phyloP scores from a whole-genome alignment of 2,888 invertebrate genomes.

The Zele albiditarsus region DNA sequence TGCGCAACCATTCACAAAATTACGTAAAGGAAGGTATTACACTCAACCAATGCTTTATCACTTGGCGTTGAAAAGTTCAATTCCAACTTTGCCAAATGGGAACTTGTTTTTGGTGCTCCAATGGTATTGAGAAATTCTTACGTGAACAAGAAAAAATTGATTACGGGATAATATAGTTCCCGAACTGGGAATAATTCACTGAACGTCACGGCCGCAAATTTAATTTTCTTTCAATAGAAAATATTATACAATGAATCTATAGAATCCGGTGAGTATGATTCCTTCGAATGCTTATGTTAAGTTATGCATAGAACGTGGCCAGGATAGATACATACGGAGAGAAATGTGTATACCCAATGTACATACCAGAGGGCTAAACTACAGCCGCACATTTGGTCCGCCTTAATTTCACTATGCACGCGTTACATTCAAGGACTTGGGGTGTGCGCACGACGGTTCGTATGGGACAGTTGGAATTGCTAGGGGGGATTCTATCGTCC shows the following conservation, averaged over 20 bases:
- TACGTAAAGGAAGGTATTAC: no score
- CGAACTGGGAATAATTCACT: constrained; percentile 20
- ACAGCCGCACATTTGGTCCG: constrained; percentile 44
- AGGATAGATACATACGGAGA: constrained; percentile 19
- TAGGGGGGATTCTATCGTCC: constrained; percentile 65
- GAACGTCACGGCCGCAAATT: background rate
- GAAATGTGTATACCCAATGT: background rate
- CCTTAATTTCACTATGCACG: constrained; percentile 60
- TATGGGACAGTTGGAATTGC: constrained; percentile 64
- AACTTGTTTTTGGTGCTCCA: no score
- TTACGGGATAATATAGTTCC: no score
- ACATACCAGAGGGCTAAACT: constrained; percentile 27
- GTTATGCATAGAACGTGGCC: background rate
- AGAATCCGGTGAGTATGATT: constrained; percentile 24
- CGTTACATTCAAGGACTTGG: constrained; percentile 55
- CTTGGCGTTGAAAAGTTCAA: no score
- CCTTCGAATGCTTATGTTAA: constrained; percentile 22
- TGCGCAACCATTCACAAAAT: no score
- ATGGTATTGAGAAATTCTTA: no score
- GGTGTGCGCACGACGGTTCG: constrained; percentile 47
- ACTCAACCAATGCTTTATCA: no score
- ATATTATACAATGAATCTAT: constrained; percentile 47
- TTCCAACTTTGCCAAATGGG: no score
- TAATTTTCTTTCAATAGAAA: no score
- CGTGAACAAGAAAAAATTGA: no score